phyloP scores from a whole-genome alignment of 2,113 vertebrate species.

The Casuarius casuarius region DNA sequence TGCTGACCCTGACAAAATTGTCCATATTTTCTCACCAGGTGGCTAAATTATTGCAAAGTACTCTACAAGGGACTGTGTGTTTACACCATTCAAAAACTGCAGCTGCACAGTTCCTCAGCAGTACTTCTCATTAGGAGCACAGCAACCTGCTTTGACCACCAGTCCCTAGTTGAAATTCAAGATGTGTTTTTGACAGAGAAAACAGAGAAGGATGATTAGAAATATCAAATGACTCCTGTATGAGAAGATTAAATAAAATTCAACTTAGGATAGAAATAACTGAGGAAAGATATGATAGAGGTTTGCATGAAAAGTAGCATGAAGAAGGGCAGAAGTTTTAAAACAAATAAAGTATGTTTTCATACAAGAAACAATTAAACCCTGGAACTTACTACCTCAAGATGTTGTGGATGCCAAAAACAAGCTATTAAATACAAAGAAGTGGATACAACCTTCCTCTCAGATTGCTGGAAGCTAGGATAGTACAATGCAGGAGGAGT shows the following conservation, averaged over 20 bases:
- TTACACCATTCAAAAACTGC: not conserved
- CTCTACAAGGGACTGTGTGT: not conserved
- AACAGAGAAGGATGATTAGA: not conserved
- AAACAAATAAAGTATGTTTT: not conserved
- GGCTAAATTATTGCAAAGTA: not conserved
- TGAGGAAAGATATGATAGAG: not conserved
- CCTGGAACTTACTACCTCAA: not conserved
- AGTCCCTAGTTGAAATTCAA: not conserved
- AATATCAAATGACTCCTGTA: not conserved
- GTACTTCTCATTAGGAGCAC: not conserved
- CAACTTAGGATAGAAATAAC: not conserved
- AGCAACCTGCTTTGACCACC: not conserved
- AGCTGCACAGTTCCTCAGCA: not conserved
- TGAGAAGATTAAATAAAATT: not conserved
- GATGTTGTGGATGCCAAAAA: not conserved
- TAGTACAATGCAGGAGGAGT: not conserved
- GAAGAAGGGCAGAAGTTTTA: not conserved
- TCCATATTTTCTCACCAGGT: not conserved
- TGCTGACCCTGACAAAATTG: conserved; percentile 1
- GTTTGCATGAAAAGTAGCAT: not conserved
- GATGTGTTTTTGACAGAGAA: not conserved
- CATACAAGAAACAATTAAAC: not conserved
- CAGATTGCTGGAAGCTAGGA: not conserved
- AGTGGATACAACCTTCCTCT: not conserved
- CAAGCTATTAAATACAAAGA: not conserved